These are phyloP conservation scores for Chromobotia macracanthus DNA, from an alignment of 2,797 vertebrate genomes.

Conservation along the genomic window DNA sequence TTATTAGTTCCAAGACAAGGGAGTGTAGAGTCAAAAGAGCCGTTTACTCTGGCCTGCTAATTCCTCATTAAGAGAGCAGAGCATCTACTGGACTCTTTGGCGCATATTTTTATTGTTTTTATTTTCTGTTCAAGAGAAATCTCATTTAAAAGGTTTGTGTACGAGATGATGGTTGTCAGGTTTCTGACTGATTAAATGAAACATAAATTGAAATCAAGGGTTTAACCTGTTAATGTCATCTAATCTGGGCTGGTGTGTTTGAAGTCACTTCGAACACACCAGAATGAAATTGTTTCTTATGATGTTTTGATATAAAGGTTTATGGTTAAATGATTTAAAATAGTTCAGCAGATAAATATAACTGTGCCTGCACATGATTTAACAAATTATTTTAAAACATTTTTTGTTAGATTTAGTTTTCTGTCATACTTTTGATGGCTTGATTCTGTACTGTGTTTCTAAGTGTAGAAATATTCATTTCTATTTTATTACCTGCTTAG, in stretches of 20 bases:
- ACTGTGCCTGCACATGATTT: too few relatives aligned
- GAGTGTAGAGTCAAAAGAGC: conserved; percentile 47
- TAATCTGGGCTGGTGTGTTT: neutral
- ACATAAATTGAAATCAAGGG: too few relatives aligned
- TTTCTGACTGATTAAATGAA: too few relatives aligned
- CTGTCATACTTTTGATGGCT: too few relatives aligned
- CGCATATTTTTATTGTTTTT: conserved; percentile 16
- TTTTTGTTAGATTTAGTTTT: too few relatives aligned
- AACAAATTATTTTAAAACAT: too few relatives aligned
- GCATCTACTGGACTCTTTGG: conserved; percentile 49
- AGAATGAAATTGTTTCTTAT: neutral
- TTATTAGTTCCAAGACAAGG: conserved; percentile 57
- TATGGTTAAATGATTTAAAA: too few relatives aligned
- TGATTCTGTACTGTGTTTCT: too few relatives aligned
- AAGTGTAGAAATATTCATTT: too few relatives aligned
- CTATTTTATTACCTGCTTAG: too few relatives aligned
- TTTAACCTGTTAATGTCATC: conserved; percentile 16
- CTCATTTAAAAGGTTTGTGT: conserved; percentile 32
- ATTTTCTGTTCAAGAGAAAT: conserved; percentile 37
- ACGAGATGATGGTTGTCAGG: neutral
- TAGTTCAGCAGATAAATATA: too few relatives aligned
- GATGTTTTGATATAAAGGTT: too few relatives aligned
- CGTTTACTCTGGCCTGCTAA: conserved; percentile 51
- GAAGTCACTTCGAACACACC: neutral
- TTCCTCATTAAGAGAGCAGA: conserved; percentile 61